These are phyloP conservation scores for Semibalanus balanoides DNA, from an alignment of 1,140 invertebrate genomes.

Conservation along the genomic window DNA sequence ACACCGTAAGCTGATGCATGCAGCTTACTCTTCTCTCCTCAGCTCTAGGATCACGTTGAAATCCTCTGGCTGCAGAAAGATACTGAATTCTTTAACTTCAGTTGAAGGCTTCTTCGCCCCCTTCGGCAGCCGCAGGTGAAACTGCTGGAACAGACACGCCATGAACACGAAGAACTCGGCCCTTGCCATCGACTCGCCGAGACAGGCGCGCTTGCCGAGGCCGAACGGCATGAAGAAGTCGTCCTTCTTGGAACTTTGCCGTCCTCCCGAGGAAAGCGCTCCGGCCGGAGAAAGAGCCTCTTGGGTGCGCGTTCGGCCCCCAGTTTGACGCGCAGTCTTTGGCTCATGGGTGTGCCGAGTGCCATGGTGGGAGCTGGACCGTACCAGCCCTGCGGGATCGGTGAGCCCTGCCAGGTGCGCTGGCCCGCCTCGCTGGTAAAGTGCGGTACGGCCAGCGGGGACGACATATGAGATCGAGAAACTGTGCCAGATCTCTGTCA, in stretches of 20 bases:
- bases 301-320: constrained; percentile 51
- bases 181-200: constrained; percentile 56
- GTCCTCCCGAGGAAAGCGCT: constrained; percentile 27
- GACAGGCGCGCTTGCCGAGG: constrained; percentile 42
- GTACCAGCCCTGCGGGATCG: not conserved
- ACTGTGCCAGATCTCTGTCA: constrained; percentile 21
- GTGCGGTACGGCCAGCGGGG: constrained; percentile 13
- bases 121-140: constrained; percentile 23
- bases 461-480: constrained; percentile 20
- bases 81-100: not conserved
- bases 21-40: too few species aligned
- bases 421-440: not conserved
- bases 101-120: not conserved
- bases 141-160: constrained; percentile 46
- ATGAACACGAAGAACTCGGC: constrained; percentile 58
- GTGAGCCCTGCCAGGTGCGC: not conserved
- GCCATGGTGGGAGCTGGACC: not conserved
- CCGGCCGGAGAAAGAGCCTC: constrained; percentile 42
- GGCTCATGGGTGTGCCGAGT: too few species aligned
- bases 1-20: too few species aligned
- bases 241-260: constrained; percentile 21
- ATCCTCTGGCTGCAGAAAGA: not conserved
- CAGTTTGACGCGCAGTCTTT: constrained; percentile 32
- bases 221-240: constrained; percentile 30
- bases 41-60: not conserved